Base-by-base conservation (phyloP, 2,888 invertebrate species). In the Cantharis rustica region DNA sequence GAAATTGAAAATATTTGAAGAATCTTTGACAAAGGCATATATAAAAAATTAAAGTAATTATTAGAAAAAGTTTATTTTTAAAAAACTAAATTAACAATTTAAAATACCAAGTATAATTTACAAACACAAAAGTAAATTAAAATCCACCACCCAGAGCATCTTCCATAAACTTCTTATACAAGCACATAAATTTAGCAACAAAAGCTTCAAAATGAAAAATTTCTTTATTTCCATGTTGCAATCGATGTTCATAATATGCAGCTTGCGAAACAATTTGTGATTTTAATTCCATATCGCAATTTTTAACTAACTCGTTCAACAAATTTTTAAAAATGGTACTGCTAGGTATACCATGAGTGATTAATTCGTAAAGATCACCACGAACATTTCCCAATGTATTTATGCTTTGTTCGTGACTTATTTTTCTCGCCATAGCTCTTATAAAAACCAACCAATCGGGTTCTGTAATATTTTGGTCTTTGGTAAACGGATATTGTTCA, bases 191-290 rank as follows among this genome's bases (percentile, higher is more conserved):
- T 83, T 95, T 95, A 0, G 97, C 97, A 69, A 98, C 94, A 90
- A 99, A 99, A 2, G 98, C 98, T 89, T 99, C 99, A 72, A 99
- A 90, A 87, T 99, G 99, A 85, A 97, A 98, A 83, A 99, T 98
- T 17, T 95, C 93, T 88, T 99, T 99, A 83, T 95, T 96, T 16
- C 99, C 99, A 73, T 94, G 92, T 84, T 95, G 93, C 92, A 98
- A 94, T 82, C 96, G 92, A 86, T 98, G 97, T 87, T 99, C 98
- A 88, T 95, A 98, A 77, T 92, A 91, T 0, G 98, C 96, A 10
- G 99, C 99, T 84, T 93, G 90, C 79, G 93, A 93, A 0, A 96
- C 93, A 4, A 98, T 93, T 88, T 96, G 93, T 10, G 93, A 93
- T 89, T 97, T 97, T 84, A 99, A 90, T 68, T 94, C 92, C 87